phyloP scores from a whole-genome alignment of 2,113 vertebrate genomes.

The Leucopsar rothschildi region DNA sequence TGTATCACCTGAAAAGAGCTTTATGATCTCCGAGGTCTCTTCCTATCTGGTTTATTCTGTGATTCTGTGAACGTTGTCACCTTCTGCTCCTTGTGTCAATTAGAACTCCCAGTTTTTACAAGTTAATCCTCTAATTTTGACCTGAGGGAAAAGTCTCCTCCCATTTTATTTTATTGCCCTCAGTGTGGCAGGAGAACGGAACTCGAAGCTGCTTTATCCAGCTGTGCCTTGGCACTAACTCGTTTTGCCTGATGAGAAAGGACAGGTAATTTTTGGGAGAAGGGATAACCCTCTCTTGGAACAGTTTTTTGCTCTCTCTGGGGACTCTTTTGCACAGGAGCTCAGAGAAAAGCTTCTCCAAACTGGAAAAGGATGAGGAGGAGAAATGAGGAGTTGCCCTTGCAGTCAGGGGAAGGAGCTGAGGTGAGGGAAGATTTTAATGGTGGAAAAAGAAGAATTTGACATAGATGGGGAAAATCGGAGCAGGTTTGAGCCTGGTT shows the following conservation, averaged over 20 bases:
- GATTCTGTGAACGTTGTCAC: background rate
- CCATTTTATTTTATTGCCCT: background rate
- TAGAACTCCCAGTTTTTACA: background rate
- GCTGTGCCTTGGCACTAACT: background rate
- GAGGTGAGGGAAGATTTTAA: background rate
- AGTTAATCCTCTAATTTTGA: background rate
- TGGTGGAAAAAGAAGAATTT: background rate
- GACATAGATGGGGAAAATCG: rapidly evolving
- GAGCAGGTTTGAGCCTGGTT: background rate
- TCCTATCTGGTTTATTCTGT: rapidly evolving
- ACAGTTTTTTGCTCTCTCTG: background rate
- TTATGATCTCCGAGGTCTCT: background rate
- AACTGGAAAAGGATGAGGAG: background rate
- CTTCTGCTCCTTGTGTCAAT: background rate
- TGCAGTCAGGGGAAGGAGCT: rapidly evolving
- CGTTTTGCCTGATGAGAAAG: background rate
- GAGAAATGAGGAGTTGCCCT: background rate
- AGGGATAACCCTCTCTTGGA: background rate
- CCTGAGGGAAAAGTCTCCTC: background rate
- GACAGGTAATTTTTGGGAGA: background rate
- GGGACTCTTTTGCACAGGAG: background rate
- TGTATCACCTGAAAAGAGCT: rapidly evolving
- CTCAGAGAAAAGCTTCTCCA: background rate
- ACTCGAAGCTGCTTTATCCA: background rate
- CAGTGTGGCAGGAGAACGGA: background rate